Conservation (phyloP, 2,888 invertebrate genomes). For the Agapetus fuscipes region DNA sequence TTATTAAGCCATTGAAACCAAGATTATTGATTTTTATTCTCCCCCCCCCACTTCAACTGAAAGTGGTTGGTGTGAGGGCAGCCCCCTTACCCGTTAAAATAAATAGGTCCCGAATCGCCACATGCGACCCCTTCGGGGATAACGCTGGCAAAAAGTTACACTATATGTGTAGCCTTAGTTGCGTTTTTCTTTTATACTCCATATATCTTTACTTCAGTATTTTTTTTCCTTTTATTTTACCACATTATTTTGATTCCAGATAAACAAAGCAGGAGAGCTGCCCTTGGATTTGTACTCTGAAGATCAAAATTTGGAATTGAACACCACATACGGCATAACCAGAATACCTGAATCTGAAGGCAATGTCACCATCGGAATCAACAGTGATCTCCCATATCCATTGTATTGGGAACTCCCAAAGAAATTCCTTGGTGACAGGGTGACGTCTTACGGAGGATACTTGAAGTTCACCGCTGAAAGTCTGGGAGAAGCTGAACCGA, state of each 20-base stretch:
- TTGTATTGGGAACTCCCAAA: conserved; percentile 77
- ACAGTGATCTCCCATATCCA: conserved; percentile 43
- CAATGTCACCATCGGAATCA: conserved; percentile 43
- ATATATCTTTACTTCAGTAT: too few species aligned
- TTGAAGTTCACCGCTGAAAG: conserved; percentile 69
- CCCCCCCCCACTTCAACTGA: too few species aligned
- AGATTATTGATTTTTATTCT: too few species aligned
- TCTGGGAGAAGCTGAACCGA: conserved; percentile 48
- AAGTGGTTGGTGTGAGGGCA: too few species aligned
- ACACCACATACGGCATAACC: conserved; percentile 48
- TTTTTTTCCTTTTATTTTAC: too few species aligned
- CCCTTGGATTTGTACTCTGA: conserved; percentile 29
- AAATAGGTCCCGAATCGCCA: too few species aligned
- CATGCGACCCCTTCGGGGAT: too few species aligned
- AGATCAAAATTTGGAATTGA: conserved; percentile 40
- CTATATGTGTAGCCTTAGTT: too few species aligned
- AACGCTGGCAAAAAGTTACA: too few species aligned
- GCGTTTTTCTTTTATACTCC: too few species aligned
- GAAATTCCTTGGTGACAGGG: conserved; percentile 76
- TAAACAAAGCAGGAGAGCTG: conserved; percentile 30
- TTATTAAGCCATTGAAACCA: too few species aligned
- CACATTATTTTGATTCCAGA: conserved; percentile 15
- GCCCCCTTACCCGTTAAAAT: too few species aligned
- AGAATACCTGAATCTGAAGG: conserved; percentile 51
- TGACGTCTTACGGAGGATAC: conserved; percentile 85